Evolutionary conservation across 2,797 vertebrate genomes (phyloP), one percentile per base, ranked within the genome.

Genomic region (Odontamblyopus rebecca): DNA sequence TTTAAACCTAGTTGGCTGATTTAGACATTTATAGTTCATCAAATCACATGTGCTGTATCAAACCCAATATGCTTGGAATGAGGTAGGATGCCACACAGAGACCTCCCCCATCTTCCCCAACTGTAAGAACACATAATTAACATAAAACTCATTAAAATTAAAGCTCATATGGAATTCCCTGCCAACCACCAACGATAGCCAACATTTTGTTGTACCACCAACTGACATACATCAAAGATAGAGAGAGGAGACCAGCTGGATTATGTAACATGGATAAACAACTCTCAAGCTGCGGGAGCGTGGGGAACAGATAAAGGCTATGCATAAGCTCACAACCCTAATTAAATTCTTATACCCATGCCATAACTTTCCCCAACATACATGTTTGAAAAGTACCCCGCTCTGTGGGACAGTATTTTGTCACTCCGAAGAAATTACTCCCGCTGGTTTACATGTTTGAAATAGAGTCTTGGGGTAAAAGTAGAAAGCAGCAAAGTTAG

Each of bases 61-160:
- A 51, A 65, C 72, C 73, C 57, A 73, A 69, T 48, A 60, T 56
- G 69, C 68, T 67, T 70, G 64, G 78, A 68, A 53, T 2, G 61
- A 68, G 50, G 38, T 6, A 41, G 67, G 65, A 73, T 72, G 65
- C 61, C 78, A 56, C 23, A 41, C 69, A 54, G 61, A 69, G 32
- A 67, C 27, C 27, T 29, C 60, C 63, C 56, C 53, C 9, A 29
- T 54, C 65, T n/a, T 70, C 44, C 64, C 63, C 68, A 57, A 74
- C 76, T 85, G 68, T 81, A 80, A 81, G 78, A 83, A 79, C 61
- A 84, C 75, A 77, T 77, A 60, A 89, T 90, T 89, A 90, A 84
- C 84, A 90, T 85, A 85, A 89, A 91, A 78, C 80, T 85, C 75
- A 90, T 90, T 89, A 82, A 88, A 89, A 84, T 86, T 74, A 70